Conservation (phyloP, 2,888 invertebrate species). For the Aelia acuminata region DNA sequence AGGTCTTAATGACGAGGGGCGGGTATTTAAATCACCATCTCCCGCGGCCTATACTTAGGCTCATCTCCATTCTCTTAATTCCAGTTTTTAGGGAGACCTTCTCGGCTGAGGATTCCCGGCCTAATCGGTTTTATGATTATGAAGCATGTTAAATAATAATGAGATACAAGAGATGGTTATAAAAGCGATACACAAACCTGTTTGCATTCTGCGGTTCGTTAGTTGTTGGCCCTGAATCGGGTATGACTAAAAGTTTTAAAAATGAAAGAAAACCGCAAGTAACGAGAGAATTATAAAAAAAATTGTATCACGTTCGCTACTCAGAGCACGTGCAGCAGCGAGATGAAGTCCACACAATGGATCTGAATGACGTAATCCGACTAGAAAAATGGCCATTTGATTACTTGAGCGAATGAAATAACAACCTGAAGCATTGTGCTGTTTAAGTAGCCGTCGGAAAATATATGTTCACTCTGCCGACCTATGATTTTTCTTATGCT, state of each 20-base stretch:
- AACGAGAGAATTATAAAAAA: constrained; percentile 28
- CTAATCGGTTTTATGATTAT: background rate
- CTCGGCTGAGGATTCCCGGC: background rate
- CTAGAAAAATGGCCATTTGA: background rate
- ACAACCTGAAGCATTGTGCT: background rate
- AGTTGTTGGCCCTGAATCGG: background rate
- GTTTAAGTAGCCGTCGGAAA: background rate
- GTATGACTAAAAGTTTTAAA: background rate
- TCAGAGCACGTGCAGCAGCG: background rate
- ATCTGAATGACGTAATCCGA: constrained; percentile 3
- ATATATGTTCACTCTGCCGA: background rate
- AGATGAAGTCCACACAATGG: background rate
- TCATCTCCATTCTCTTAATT: background rate
- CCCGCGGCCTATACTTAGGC: background rate
- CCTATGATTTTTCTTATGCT: background rate
- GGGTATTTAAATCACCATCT: constrained; percentile 6
- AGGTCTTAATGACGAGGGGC: background rate
- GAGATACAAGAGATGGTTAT: background rate
- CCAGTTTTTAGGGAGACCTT: background rate
- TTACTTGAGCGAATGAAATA: background rate
- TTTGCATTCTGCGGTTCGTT: background rate
- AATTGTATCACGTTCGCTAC: background rate
- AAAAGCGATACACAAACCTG: background rate
- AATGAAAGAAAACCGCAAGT: constrained; percentile 47
- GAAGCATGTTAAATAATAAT: background rate